These are phyloP conservation scores for Drosophila pseudoobscura DNA, from an alignment of 1,140 invertebrate species.

Conservation along the genomic window DNA sequence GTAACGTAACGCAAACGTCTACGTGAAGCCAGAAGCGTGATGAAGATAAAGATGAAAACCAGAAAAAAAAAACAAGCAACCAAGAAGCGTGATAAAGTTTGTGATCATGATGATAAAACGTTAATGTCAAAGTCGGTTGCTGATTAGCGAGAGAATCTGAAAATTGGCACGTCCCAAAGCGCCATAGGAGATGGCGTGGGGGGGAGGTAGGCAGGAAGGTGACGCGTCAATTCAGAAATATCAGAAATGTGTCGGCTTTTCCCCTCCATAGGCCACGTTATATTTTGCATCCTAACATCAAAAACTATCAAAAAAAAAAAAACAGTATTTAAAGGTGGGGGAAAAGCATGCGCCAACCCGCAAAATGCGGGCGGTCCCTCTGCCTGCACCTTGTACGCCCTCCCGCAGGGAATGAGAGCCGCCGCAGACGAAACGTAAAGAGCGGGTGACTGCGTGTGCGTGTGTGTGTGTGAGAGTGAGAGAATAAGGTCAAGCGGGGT, in stretches of 20 bases:
- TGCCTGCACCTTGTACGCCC: slow-evolving; percentile 40
- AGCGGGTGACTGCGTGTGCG: neutral
- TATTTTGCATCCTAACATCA: neutral
- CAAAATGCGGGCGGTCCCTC: slow-evolving; percentile 38
- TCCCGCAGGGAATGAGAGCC: slow-evolving; percentile 11
- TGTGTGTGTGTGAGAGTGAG: slow-evolving; percentile 2
- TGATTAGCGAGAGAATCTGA: slow-evolving; percentile 34
- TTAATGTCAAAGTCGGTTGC: slow-evolving; percentile 30
- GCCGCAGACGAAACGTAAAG: slow-evolving; percentile 5
- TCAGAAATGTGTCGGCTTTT: no score
- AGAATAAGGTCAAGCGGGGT: slow-evolving; percentile 78
- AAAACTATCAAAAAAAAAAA: slow-evolving; percentile 2
- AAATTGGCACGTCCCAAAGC: slow-evolving; percentile 31
- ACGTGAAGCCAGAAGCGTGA: slow-evolving; percentile 6
- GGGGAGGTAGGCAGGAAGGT: no score
- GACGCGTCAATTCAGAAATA: no score
- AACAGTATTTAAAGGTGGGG: neutral
- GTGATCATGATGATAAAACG: slow-evolving; percentile 33
- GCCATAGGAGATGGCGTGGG: neutral
- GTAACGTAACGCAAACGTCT: neutral
- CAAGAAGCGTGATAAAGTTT: slow-evolving; percentile 1
- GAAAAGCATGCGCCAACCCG: slow-evolving; percentile 37
- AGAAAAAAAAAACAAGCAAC: no score
- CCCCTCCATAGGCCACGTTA: neutral
- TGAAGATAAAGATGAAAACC: slow-evolving; percentile 5